Percentiles rank a stretch among this genome's conserved stretches.
Evolutionary conservation across 2,113 vertebrate genomes (phyloP).

Genomic region (Pachyramphus minor): DNA sequence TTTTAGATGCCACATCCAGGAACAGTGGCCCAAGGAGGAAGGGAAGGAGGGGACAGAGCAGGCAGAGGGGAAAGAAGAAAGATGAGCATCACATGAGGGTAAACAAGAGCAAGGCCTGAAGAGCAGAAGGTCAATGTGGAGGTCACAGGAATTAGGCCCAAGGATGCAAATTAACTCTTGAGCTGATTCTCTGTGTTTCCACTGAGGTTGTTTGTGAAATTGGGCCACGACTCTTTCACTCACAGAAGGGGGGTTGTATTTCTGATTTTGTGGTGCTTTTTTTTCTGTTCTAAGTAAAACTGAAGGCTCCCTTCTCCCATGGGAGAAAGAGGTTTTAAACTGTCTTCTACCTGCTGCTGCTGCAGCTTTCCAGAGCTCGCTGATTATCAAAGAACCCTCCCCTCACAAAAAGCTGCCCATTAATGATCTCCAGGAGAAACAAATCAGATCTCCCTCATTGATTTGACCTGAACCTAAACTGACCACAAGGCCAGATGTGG

Average conservation of each 20-base stretch:
- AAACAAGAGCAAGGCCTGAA: neutral
- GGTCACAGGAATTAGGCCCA: neutral
- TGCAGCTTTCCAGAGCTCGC: neutral
- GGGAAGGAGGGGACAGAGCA: neutral
- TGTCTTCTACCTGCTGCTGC: neutral
- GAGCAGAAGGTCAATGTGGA: neutral
- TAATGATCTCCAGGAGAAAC: neutral
- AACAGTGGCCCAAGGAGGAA: neutral
- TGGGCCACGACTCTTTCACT: neutral
- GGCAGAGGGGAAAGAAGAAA: neutral
- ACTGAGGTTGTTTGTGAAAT: neutral
- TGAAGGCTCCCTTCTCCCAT: neutral
- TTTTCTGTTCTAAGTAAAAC: neutral
- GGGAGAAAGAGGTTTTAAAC: neutral
- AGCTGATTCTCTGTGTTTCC: neutral
- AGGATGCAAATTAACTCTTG: neutral
- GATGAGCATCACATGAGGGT: neutral
- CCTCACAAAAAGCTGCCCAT: neutral
- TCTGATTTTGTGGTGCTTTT: neutral
- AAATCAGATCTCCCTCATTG: neutral
- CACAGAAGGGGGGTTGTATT: neutral
- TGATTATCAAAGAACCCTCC: neutral
- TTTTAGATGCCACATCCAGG: neutral
- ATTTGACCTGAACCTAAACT: neutral
- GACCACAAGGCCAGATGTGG: neutral